Base-by-base conservation (phyloP, 2,888 invertebrate species). In the Caenorhabditis drosophilae region DNA sequence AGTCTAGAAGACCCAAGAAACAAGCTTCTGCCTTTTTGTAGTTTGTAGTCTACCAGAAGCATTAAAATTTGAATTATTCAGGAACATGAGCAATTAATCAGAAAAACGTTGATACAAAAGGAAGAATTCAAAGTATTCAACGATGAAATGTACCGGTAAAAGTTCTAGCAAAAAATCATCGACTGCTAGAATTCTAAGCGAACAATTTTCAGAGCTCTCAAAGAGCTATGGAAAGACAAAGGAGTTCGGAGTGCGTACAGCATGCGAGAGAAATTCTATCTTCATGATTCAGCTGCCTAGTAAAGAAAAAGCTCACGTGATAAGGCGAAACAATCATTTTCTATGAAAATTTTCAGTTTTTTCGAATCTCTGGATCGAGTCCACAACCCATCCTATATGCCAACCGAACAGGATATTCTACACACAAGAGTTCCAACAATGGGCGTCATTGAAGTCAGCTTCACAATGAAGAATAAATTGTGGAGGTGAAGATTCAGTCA, bases 251-350 rank as follows among this genome's bases (percentile, higher is more conserved):
- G 93, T 87, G 97, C 96, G 88, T 97, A 96, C 88, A 93, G 93
- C 67, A 90, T 96, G 86, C 94, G 94, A 87, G 97, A 97, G 88
- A 96, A 97, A 89, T 98, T 98, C 88, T 97, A 97, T 89, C 90
- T 97, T 86, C 97, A 97, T 87, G 97, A 97, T 87, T 96, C 96
- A 84, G 97, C 97, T 85, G 95, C 96, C 93, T 96, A 97, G 96
- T 97, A 87, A 91, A 92, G 80, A 47, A n/a, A n/a, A n/a, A n/a
- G n/a, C n/a, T n/a, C n/a, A n/a, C n/a, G n/a, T n/a, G n/a, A 49
- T 23, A 48, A 23, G 11, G 15, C 40, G 34, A 48, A 1, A 20
- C 46, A 7, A 25, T 35, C 25, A 31, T 41, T 36, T 42, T 41
- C 34, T 18, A 36, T 31, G n/a, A 31, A 31, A 9, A 16, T 40